These are phyloP conservation scores for Palaemon carinicauda DNA, from an alignment of 1,140 invertebrate species.

Conservation along the genomic window DNA sequence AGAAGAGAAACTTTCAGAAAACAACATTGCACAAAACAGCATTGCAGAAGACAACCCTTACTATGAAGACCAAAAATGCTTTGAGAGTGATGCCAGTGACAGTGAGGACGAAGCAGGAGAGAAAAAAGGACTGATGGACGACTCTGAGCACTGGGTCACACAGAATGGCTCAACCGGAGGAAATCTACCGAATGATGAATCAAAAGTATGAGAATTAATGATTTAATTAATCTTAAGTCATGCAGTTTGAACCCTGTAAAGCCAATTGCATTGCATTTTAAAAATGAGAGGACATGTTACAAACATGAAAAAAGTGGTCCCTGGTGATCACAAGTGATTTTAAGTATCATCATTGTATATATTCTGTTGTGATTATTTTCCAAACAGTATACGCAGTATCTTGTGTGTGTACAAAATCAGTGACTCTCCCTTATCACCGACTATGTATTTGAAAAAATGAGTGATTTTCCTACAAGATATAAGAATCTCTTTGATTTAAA, in stretches of 20 bases:
- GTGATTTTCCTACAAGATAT: no score
- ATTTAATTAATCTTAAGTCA: not conserved
- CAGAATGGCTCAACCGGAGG: conserved; percentile 13
- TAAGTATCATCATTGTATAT: no score
- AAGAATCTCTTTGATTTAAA: no score
- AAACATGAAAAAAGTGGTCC: no score
- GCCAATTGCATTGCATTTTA: not conserved
- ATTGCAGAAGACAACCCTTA: not conserved
- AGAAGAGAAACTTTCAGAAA: no score
- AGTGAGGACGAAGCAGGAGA: conserved; percentile 12
- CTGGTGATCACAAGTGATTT: no score
- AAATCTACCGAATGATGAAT: not conserved
- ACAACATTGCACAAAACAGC: not conserved
- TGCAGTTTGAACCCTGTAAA: not conserved
- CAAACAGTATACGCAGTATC: no score
- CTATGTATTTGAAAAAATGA: no score
- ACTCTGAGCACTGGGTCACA: conserved; percentile 21
- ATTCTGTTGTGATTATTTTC: no score
- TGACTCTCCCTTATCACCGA: no score
- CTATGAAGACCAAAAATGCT: not conserved
- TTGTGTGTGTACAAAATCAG: no score
- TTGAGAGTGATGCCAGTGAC: not conserved
- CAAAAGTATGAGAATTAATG: not conserved
- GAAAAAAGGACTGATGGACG: not conserved
- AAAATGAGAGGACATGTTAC: no score